A percentile compares a stretch with the other conserved stretches of the same genome.
Conservation (phyloP, 92 coral and sea anemone genomes). For the Muricea muricata region DNA sequence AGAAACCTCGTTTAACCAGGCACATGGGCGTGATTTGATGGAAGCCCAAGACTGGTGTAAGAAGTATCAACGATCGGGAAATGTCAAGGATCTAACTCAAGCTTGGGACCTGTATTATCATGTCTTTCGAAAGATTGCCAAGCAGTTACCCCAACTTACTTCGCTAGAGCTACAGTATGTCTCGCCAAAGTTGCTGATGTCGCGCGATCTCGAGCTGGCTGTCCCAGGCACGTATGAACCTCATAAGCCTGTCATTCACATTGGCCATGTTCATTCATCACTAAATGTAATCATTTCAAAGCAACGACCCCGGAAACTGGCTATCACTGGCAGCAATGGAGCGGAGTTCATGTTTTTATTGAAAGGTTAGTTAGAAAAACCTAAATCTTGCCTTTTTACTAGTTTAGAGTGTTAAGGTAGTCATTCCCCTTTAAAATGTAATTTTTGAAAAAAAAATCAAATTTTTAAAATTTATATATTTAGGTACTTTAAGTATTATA, state of each 20-base stretch:
- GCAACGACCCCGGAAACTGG: slow-evolving; percentile 94
- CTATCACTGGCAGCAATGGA: slow-evolving; percentile 96
- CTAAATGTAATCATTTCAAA: slow-evolving; percentile 97
- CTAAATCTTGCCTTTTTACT: too few relatives aligned
- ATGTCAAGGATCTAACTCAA: slow-evolving; percentile 92
- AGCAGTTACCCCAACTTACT: slow-evolving; percentile 97
- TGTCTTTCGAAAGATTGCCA: slow-evolving; percentile 93
- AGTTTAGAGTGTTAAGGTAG: too few relatives aligned
- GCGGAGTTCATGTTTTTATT: slow-evolving; percentile 94
- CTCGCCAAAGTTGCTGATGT: slow-evolving; percentile 95
- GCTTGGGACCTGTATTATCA: slow-evolving; percentile 96
- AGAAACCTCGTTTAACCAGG: slow-evolving; percentile 97
- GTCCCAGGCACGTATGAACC: slow-evolving; percentile 99
- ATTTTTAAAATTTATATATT: too few relatives aligned
- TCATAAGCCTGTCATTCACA: slow-evolving; percentile 93
- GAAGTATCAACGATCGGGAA: slow-evolving; percentile 90
- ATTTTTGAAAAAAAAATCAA: too few relatives aligned
- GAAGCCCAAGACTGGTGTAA: slow-evolving; percentile 99
- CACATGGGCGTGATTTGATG: slow-evolving; percentile 97
- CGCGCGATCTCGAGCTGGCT: slow-evolving; percentile 96
- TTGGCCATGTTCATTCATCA: slow-evolving; percentile 88
- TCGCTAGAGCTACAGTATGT: slow-evolving; percentile 97
- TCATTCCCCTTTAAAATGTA: too few relatives aligned
- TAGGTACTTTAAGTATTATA: too few relatives aligned
- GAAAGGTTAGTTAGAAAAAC: slow-evolving; percentile 65